Percentiles rank a stretch among this genome's conserved stretches.
Conservation (phyloP, 1,140 invertebrate genomes). For the Brachionus paranguensis region DNA sequence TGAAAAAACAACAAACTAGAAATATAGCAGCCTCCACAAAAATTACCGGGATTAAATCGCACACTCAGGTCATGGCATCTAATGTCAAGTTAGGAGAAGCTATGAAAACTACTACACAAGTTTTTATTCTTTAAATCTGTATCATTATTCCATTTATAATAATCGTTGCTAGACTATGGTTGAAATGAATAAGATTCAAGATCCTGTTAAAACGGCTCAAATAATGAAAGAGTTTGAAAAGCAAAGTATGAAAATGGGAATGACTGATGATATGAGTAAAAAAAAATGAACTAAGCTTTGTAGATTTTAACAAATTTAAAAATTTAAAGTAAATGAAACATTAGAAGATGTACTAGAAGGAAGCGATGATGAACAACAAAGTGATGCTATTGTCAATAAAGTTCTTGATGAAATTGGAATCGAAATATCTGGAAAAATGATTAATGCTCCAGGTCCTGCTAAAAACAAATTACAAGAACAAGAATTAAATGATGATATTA, state of each 20-base stretch:
- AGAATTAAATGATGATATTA: background rate
- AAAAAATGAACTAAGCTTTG: background rate
- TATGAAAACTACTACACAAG: slow-evolving; percentile 74
- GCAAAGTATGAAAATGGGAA: slow-evolving; percentile 78
- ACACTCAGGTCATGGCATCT: slow-evolving; percentile 75
- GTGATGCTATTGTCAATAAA: slow-evolving; percentile 74
- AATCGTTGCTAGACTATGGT: slow-evolving; percentile 65
- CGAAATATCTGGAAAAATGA: slow-evolving; percentile 73
- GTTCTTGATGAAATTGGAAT: slow-evolving; percentile 92
- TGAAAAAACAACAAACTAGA: slow-evolving; percentile 78
- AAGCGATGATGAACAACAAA: slow-evolving; percentile 81
- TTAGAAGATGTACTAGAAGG: slow-evolving; percentile 80
- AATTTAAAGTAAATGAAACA: slow-evolving; percentile 73
- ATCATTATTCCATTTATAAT: background rate
- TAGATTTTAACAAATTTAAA: background rate
- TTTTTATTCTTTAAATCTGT: slow-evolving; percentile 40
- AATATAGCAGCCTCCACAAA: slow-evolving; percentile 68
- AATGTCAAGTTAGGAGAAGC: slow-evolving; percentile 76
- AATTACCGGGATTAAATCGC: slow-evolving; percentile 70
- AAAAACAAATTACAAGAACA: background rate
- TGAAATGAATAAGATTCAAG: slow-evolving; percentile 77
- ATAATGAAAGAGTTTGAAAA: slow-evolving; percentile 74
- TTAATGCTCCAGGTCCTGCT: background rate
- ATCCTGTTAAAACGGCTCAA: slow-evolving; percentile 72
- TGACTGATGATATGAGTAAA: slow-evolving; percentile 88